phyloP scores from a whole-genome alignment of 2,113 vertebrate genomes.

The crab-eating macaque (Macaca fascicularis) region T2T-MFA8v1.1 NC_088392.1:11718501-11719000 shows the following conservation, averaged over 20 bases:
- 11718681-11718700: not conserved
- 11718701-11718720: not conserved
- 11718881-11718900: too few relatives aligned
- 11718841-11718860: not conserved
- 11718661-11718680: not conserved
- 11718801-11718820: not conserved
- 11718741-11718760: not conserved
- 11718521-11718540: not conserved
- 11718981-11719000: not conserved
- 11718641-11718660: not conserved
- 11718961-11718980: not conserved
- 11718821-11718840: not conserved
- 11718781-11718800: not conserved
- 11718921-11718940: not conserved
- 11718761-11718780: not conserved
- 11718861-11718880: not conserved
- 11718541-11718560: not conserved
- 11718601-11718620: too few relatives aligned
- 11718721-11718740: slow-evolving; percentile 16
- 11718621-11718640: not conserved
- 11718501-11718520: not conserved
- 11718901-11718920: too few relatives aligned
- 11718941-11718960: not conserved
- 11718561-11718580: too few relatives aligned
- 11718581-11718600: not conserved